Percentiles rank a stretch among this genome's conserved stretches.
phyloP scores from a whole-genome alignment of 2,797 vertebrate species.

The Columba guinea region DNA sequence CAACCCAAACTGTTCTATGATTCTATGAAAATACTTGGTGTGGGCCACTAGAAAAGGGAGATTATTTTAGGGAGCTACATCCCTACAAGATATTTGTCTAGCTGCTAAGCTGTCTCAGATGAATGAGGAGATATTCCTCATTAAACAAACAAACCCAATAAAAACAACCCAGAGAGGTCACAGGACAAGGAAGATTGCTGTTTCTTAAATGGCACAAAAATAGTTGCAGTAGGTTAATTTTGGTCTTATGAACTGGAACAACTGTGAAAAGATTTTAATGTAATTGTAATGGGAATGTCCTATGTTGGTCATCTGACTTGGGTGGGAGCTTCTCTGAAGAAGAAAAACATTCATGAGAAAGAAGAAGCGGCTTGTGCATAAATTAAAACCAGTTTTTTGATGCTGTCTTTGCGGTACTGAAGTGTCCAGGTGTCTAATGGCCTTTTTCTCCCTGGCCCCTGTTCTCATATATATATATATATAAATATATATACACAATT shows the following conservation, averaged over 20 bases:
- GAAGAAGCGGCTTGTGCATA: not conserved
- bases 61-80: not conserved
- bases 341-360: not conserved
- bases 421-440: not conserved
- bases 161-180: rapidly evolving
- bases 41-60: not conserved
- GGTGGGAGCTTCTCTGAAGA: not conserved
- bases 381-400: not conserved
- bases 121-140: not conserved
- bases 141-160: not conserved
- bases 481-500: not conserved
- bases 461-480: not conserved
- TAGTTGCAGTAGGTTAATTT: not conserved
- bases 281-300: not conserved
- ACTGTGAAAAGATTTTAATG: not conserved
- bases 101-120: not conserved
- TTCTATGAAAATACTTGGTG: too few species aligned
- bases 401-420: not conserved
- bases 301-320: not conserved
- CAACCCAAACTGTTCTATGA: too few species aligned
- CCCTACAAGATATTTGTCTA: not conserved
- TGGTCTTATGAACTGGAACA: not conserved
- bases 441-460: not conserved
- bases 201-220: not conserved
- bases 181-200: not conserved